These are phyloP conservation scores for Cyphomyrus discorhynchus DNA, from an alignment of 2,113 vertebrate genomes.

Conservation along the genomic window DNA sequence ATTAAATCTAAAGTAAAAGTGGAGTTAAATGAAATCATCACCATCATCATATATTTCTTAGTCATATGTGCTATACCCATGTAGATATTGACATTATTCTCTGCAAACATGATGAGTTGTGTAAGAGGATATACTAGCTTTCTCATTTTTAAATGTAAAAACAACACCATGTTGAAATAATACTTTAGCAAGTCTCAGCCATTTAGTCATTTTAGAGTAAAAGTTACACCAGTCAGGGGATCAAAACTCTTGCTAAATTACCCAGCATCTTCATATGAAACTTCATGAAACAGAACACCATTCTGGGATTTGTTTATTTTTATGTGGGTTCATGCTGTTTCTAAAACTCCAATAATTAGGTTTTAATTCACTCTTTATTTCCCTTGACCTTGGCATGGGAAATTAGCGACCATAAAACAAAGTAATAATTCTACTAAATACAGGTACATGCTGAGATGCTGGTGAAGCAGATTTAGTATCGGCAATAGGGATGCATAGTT, in stretches of 20 bases:
- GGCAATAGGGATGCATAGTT: conserved; percentile 6
- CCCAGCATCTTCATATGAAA: conserved; percentile 12
- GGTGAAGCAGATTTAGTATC: conserved; percentile 2
- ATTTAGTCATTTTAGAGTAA: conserved; percentile 2
- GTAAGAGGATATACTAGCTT: not conserved
- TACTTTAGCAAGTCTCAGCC: not conserved
- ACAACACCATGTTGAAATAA: not conserved
- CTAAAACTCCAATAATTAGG: conserved; percentile 24
- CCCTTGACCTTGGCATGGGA: conserved; percentile 26
- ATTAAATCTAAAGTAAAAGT: not conserved
- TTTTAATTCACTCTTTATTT: conserved; percentile 31
- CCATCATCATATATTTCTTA: not conserved
- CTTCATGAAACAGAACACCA: conserved; percentile 20
- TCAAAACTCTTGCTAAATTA: conserved; percentile 4
- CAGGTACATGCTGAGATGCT: conserved; percentile 21
- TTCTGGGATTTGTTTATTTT: conserved; percentile 23
- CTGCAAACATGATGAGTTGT: not conserved
- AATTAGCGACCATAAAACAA: conserved; percentile 25
- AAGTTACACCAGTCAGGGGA: conserved; percentile 14
- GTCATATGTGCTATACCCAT: not conserved
- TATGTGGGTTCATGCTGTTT: conserved; percentile 30
- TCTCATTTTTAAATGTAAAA: not conserved
- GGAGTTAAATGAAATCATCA: not conserved
- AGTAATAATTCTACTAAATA: conserved; percentile 22
- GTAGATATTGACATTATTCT: not conserved